Evolutionary conservation across 2,888 invertebrate genomes (phyloP), one percentile per base, ranked within the genome.

Genomic region (Odontocerum albicorne): DNA sequence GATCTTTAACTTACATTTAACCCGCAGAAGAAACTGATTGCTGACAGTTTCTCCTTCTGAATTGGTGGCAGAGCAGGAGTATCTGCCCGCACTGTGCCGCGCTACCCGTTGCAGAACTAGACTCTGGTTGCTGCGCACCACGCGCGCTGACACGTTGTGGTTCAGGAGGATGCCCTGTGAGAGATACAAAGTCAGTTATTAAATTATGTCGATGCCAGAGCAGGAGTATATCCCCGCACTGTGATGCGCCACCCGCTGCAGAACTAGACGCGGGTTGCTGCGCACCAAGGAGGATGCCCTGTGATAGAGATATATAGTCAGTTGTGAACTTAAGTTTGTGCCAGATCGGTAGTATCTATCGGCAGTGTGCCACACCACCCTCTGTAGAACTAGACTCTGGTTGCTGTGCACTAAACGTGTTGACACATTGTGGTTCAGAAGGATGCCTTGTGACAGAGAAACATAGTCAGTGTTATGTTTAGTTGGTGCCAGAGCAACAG

Each of bases 61-160:
- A 74, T 94, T 94, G 66, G 88, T 86, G 58, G 92, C 93, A 60
- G 90, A 87, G 75, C 94, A 94, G 63, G 90, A 87, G 77, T 94
- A 94, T 65, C 85, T 84, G 62, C 94, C 94, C 62, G 91, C 90
- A 70, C 88, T 90, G 71, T 87, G 85, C 62, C 90, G 82, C 58
- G 90, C 91, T 65, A 94, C 92, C 75, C 88, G 89, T 75, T 94
- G 94, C 67, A 94, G 83, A 60, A 94, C 94, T 63, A 94, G 80
- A 70, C 92, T 92, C 75, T 94, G 92, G 80, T 93, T 93, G 72
- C 92, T 92, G 72, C 91, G 87, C 69, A 94, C 91, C 65, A 94
- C 88, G 61, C 92, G 84, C 49, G 92, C 90, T 39, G 90, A 87
- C 65, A 89, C 87, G 74, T 94, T 93, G 77, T 93, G 92, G 64